These are phyloP conservation scores for Chaetodon trifascialis DNA, from an alignment of 2,113 vertebrate species.

Conservation along the genomic window DNA sequence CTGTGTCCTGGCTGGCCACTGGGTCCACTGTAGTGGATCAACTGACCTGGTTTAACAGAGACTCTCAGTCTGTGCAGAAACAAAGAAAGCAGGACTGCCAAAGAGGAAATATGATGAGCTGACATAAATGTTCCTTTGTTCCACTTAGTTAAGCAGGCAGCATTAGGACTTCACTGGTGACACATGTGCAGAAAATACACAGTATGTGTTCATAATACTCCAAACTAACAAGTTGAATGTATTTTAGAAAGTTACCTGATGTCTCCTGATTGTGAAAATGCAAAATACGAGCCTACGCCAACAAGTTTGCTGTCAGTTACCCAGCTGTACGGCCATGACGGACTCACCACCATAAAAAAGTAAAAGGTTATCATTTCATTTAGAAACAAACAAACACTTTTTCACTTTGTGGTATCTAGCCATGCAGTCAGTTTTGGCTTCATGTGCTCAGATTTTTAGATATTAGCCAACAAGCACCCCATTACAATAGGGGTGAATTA, in stretches of 20 bases:
- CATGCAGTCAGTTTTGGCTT: background rate
- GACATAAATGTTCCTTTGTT: slow-evolving; percentile 13
- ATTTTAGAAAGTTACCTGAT: background rate
- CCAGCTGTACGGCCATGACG: background rate
- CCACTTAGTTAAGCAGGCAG: background rate
- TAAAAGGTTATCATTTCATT: background rate
- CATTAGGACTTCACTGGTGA: background rate
- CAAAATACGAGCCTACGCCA: background rate
- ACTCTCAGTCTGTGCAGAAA: slow-evolving; percentile 14
- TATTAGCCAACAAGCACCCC: background rate
- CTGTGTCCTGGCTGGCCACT: slow-evolving; percentile 31
- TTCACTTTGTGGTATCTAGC: background rate
- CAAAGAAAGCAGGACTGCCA: slow-evolving; percentile 13
- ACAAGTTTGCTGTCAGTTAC: too few relatives aligned
- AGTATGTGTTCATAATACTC: background rate
- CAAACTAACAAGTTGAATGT: background rate
- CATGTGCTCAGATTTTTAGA: background rate
- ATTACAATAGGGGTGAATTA: too few relatives aligned
- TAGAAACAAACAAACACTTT: background rate
- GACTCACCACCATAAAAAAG: too few relatives aligned
- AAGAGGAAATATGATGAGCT: slow-evolving; percentile 20
- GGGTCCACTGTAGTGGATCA: slow-evolving; percentile 2
- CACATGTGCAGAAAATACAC: background rate
- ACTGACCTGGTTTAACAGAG: slow-evolving; percentile 42
- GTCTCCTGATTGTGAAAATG: background rate